Conservation (phyloP, 2,113 vertebrate genomes). For the Alligator sinensis region DNA sequence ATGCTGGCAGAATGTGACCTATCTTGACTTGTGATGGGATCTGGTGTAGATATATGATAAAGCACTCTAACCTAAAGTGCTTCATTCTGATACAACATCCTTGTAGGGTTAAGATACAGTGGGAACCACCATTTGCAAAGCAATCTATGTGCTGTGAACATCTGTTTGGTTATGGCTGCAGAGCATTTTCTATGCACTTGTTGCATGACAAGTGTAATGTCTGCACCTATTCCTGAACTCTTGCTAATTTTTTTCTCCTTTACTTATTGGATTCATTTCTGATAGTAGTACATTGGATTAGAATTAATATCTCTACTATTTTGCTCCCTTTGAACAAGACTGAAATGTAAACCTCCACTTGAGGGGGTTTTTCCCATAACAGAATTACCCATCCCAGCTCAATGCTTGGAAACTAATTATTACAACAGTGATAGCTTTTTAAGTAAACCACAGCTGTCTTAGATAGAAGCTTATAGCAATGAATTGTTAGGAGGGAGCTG, state of each 20-base stretch:
- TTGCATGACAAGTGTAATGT: no score
- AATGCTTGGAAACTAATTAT: background rate
- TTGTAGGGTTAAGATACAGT: no score
- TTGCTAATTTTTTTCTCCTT: background rate
- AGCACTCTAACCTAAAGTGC: no score
- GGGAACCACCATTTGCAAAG: no score
- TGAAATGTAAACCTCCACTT: conserved; percentile 11
- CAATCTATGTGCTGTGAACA: no score
- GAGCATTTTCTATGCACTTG: no score
- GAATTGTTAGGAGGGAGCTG: background rate
- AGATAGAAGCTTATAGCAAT: background rate
- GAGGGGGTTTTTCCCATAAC: conserved; percentile 33
- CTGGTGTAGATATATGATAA: no score
- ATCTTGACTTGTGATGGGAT: no score
- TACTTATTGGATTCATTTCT: background rate
- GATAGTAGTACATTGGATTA: background rate
- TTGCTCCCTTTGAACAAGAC: background rate
- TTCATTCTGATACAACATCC: no score
- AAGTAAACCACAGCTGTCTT: background rate
- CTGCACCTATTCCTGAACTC: background rate
- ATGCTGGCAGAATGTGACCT: no score
- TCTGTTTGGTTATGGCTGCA: no score
- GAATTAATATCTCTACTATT: background rate
- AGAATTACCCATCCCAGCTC: background rate
- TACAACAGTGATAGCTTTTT: conserved; percentile 17